These are phyloP conservation scores for Antheraea pernyi DNA, from an alignment of 1,140 invertebrate species.

Conservation along the genomic window DNA sequence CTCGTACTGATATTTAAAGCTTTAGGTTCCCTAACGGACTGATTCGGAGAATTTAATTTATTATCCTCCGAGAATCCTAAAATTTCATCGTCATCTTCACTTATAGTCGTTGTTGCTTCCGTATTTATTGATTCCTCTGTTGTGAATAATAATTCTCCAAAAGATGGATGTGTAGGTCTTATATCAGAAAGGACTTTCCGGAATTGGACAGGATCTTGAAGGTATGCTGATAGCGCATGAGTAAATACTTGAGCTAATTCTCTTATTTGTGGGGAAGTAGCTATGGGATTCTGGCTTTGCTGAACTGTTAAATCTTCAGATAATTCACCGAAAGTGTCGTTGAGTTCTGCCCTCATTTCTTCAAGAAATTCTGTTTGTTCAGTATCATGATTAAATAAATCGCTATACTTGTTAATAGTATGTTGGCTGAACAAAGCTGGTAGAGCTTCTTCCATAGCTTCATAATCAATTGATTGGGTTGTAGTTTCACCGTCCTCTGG, in stretches of 20 bases:
- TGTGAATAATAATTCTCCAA: slow-evolving; percentile 60
- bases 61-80: slow-evolving; percentile 86
- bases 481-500: slow-evolving; percentile 60
- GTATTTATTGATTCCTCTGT: slow-evolving; percentile 60
- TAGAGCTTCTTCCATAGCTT: slow-evolving; percentile 58
- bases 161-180: slow-evolving; percentile 87
- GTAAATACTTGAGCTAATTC: slow-evolving; percentile 91
- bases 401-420: slow-evolving; percentile 81
- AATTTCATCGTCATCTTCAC: slow-evolving; percentile 87
- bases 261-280: slow-evolving; percentile 83
- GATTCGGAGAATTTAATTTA: slow-evolving; percentile 42
- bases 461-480: slow-evolving; percentile 51
- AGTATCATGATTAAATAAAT: slow-evolving; percentile 76
- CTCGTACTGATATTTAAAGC: slow-evolving; percentile 67
- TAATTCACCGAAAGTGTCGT: slow-evolving; percentile 74
- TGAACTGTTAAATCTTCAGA: slow-evolving; percentile 81
- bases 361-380: slow-evolving; percentile 56
- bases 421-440: slow-evolving; percentile 79
- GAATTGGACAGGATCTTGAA: slow-evolving; percentile 89
- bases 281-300: slow-evolving; percentile 81
- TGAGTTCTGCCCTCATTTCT: slow-evolving; percentile 62
- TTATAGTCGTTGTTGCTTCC: slow-evolving; percentile 77
- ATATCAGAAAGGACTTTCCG: slow-evolving; percentile 86
- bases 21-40: slow-evolving; percentile 58
- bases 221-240: slow-evolving; percentile 88